A percentile compares a stretch with the other conserved stretches of the same genome.
Evolutionary conservation across 2,113 vertebrate species (phyloP).

Genomic region (Hippocampus mohnikei): DNA sequence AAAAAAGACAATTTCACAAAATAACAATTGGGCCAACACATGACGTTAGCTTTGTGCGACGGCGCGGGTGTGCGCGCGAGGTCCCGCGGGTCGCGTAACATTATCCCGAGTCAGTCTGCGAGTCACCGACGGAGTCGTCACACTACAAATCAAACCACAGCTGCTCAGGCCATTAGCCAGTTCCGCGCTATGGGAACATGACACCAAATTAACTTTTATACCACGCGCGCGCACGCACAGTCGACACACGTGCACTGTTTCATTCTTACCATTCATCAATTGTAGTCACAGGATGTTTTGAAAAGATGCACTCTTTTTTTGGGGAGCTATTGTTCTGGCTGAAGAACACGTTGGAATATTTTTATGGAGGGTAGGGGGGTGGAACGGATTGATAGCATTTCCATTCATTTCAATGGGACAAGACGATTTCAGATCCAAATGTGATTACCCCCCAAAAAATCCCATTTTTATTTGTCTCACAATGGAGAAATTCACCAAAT

Average conservation of each 20-base stretch:
- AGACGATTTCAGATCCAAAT: not conserved
- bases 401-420: not conserved
- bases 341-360: too few relatives aligned
- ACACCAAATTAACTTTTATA: conserved; percentile 1
- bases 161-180: conserved; percentile 39
- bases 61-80: not conserved
- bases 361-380: too few relatives aligned
- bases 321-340: too few relatives aligned
- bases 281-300: too few relatives aligned
- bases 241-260: not conserved
- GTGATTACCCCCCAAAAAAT: not conserved
- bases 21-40: not conserved
- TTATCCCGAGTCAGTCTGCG: conserved; percentile 7
- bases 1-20: not conserved
- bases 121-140: conserved; percentile 36
- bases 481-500: too few relatives aligned
- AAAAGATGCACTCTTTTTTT: too few relatives aligned
- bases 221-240: not conserved
- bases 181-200: conserved; percentile 5
- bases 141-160: conserved; percentile 39
- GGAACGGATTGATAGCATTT: not conserved
- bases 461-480: too few relatives aligned
- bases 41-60: not conserved
- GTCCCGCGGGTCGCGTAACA: conserved; percentile 37
- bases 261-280: too few relatives aligned